Base-by-base conservation (phyloP, 2,888 invertebrate species). In the Cremastinae sp. region DNA sequence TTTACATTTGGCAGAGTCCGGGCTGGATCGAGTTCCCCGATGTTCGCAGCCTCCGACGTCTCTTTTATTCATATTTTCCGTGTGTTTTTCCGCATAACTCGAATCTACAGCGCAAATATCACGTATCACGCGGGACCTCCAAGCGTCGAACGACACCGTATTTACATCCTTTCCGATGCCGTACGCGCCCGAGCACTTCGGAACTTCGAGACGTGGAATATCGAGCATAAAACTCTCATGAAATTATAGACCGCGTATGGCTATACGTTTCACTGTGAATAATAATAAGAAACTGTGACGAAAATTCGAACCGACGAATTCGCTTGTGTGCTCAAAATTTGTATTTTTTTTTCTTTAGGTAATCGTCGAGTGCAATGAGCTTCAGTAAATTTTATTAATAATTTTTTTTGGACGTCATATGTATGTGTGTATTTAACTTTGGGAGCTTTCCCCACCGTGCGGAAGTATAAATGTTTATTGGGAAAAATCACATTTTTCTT, bases 81-180 rank as follows among this genome's bases (percentile, higher is more conserved):
- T 34, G 20, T 51, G 22, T 51, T 16, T 45, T 16, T 22, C 10
- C 16, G 3, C 59, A 38, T 64, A 65, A 28, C 28, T 2, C 28
- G 28, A 28, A 28, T 28, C 28, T 16, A 16, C 10, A 41, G 14
- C 12, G n/a, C 34, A 9, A 28, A 61, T 34, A 36, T 38, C 54
- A 61, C 68, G 47, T 70, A 49, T 74, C 59, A 14, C 58, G 65
- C 58, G 51, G 28, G 28, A 5, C 54, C 65, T 70, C 45, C 53
- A 61, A 47, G 38, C 34, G 10, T 34, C 49, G 51, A 20, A 36
- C 22, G 51, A 34, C n/a, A n/a, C 53, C 16, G 53, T 75, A 75
- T 75, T 75, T 71, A 71, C 64, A 61, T 65, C 70, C 36, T 61
- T 59, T 47, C 38, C 45, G 45, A 71, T 54, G 59, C 59, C 14